phyloP scores from a whole-genome alignment of 1,140 invertebrate genomes.

The Pemphigus obesinymphae region DNA sequence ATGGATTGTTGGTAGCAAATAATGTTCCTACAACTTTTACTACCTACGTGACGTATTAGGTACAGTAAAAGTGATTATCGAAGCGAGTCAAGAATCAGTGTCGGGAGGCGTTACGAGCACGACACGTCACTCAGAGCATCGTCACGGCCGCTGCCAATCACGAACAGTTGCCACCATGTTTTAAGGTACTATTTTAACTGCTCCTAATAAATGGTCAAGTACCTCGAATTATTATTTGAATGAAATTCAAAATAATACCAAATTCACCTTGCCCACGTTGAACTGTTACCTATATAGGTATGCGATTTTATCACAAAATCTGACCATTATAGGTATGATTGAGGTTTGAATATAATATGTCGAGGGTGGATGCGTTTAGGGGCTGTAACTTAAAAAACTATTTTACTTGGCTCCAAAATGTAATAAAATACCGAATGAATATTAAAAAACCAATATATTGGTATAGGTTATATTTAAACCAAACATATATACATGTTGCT shows the following conservation, averaged over 20 bases:
- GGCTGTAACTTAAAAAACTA: no score
- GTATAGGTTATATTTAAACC: no score
- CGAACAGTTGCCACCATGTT: constrained; percentile 20
- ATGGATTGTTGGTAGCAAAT: background rate
- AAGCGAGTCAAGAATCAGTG: constrained; percentile 15
- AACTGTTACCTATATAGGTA: background rate
- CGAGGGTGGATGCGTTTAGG: no score
- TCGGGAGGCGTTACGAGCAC: constrained; percentile 2
- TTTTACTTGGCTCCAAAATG: no score
- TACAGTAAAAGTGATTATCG: background rate
- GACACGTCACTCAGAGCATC: constrained; percentile 14
- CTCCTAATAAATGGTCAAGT: background rate
- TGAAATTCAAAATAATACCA: background rate
- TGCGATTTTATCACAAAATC: background rate
- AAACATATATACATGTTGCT: no score
- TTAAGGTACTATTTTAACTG: background rate
- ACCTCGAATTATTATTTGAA: background rate
- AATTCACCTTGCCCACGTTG: background rate
- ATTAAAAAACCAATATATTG: no score
- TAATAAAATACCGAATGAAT: no score
- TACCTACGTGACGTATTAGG: background rate
- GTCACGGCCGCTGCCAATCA: constrained; percentile 19
- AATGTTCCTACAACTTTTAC: background rate
- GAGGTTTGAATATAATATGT: no score
- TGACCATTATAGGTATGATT: background rate